Percentiles rank a stretch among this genome's conserved stretches.
Conservation (phyloP, 2,113 vertebrate species). For the Pseudolaguvia tuberculata region DNA sequence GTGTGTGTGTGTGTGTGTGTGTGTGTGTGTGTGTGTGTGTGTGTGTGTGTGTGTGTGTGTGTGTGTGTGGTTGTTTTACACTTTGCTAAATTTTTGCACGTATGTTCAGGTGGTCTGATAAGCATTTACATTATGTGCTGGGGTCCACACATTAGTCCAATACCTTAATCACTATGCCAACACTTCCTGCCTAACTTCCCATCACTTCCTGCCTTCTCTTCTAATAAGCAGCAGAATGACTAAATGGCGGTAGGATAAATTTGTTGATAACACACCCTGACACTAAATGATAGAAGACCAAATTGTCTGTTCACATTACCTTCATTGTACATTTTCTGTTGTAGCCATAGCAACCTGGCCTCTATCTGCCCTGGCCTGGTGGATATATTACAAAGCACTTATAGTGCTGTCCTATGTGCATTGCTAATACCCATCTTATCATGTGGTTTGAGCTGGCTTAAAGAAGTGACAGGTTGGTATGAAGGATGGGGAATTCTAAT, state of each 20-base stretch:
- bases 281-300: conserved; percentile 73
- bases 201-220: too few relatives aligned
- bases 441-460: neutral
- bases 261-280: conserved; percentile 69
- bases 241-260: conserved; percentile 68
- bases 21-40: conserved; percentile 33
- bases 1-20: too few relatives aligned
- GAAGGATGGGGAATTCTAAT: neutral
- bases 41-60: conserved; percentile 48
- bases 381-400: conserved; percentile 16
- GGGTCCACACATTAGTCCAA: too few relatives aligned
- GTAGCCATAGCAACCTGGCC: conserved; percentile 67
- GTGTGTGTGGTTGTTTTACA: conserved; percentile 55
- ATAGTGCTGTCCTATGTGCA: neutral
- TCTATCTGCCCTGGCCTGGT: conserved; percentile 14
- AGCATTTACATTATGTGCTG: too few relatives aligned
- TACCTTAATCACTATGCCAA: too few relatives aligned
- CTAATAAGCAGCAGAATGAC: conserved; percentile 56
- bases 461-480: neutral
- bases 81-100: conserved; percentile 45
- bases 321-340: conserved; percentile 68
- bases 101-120: conserved; percentile 54
- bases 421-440: neutral
- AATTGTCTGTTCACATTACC: conserved; percentile 69
- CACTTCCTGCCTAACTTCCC: too few relatives aligned